Evolutionary conservation across 2,888 invertebrate genomes (phyloP), one percentile per base, ranked within the genome.

Genomic region (Chrysomela aeneicollis): DNA sequence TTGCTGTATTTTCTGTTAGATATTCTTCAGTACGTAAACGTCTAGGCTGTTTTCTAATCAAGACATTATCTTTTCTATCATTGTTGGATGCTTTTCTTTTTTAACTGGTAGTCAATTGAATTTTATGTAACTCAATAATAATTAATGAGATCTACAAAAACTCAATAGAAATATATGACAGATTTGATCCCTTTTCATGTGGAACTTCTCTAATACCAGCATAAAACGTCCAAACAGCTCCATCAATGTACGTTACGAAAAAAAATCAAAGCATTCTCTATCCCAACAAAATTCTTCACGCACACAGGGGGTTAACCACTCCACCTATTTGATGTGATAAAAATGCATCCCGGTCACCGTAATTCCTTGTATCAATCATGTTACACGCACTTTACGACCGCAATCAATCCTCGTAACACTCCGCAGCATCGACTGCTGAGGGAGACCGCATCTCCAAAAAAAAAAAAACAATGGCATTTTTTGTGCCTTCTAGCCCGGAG

Each of bases 401-500:
- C 63, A 70, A 72, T 73, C 70, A 72, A 71, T 71, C 69, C 66
- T 65, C 53, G 61, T 61, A 68, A 72, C 67, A 70, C 63, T 61
- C 62, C 65, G 69, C 69, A 71, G 68, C 69, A 71, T 67, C 66
- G 68, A 66, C 67, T 66, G 66, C 63, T 63, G 66, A 64, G 69
- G 67, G 67, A 69, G 69, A 62, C 66, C 66, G 69, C n/a, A n/a
- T n/a, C 26, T 26, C 26, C 52, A 42, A 66, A 68, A 65, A 53
- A 68, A 54, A 59, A 63, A 64, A 62, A 55, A 35, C 42, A 42
- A 42, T 42, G 60, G 63, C 59, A 66, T 73, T 69, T 71, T 71
- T 66, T 67, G 66, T 71, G 62, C 50, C 47, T 69, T 71, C 77
- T 72, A 71, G 72, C 74, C 76, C 77, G 79, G 80, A 79, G 79